Evolutionary conservation across 2,888 invertebrate genomes (phyloP), one percentile per base, ranked within the genome.

Genomic region (Sinelater perroti): DNA sequence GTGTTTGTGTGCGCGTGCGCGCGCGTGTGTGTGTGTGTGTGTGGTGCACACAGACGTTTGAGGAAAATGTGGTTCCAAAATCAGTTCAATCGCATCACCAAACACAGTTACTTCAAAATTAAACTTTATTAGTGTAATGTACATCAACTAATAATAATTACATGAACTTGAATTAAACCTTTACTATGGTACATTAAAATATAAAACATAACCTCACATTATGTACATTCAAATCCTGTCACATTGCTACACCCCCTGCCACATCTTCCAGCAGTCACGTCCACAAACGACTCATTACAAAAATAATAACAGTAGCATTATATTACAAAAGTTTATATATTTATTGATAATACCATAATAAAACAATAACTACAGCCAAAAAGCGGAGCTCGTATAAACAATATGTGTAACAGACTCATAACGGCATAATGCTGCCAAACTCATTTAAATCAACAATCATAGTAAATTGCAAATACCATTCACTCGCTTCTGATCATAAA

Each of bases 111-210:
- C 18, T 36, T 40, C 40, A 38, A 56, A 56, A 56, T 35, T 56
- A 45, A 63, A 61, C 44, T 63, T 64, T 63, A 61, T 64, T 66
- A 57, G 54, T 63, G 59, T 57, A 66, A 60, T 64, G 55, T 66
- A 65, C 63, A 66, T 63, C 57, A 60, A 64, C 52, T 62, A 60
- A 11, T 54, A 38, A 21, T 55, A 33, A 20, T 10, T 53, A 17
- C 11, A 56, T 47, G 49, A 26, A 53, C 13, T n/a, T n/a, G n/a
- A n/a, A n/a, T n/a, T n/a, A 49, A 8, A 20, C 33, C 28, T 38
- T 30, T 21, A 33, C 49, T 49, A 49, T 50, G 50, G 36, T 36
- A 20, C 44, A 56, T 35, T 56, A 50, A 50, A 56, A 56, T 50
- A 50, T 28, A 56, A 50, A 49, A 35, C 17, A 16, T 38, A 55